Conservation (phyloP, 2,113 vertebrate species). For the Seriola rivoliana region DNA sequence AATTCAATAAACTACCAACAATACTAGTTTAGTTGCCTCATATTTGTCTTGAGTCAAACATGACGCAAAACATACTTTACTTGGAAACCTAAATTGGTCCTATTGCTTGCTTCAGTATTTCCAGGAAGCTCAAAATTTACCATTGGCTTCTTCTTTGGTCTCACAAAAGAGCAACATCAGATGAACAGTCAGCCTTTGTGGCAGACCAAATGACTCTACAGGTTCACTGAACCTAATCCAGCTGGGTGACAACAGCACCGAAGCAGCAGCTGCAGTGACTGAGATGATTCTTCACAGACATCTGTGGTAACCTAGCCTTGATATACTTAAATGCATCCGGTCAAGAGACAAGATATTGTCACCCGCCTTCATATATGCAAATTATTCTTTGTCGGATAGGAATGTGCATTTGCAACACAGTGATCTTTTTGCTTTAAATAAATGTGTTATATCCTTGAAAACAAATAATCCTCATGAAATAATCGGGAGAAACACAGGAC, state of each 20-base stretch:
- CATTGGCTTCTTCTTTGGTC: background rate
- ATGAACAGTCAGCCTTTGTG: background rate
- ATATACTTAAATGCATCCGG: background rate
- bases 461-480: background rate
- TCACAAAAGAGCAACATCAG: background rate
- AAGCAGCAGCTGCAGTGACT: background rate
- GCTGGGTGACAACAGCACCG: background rate
- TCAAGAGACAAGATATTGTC: background rate
- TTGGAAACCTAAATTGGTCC: background rate
- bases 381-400: background rate
- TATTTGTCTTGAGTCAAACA: background rate
- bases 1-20: no score
- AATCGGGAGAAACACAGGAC: background rate
- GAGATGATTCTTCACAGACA: background rate
- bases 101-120: background rate
- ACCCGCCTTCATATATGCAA: background rate
- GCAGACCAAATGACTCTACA: background rate
- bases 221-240: background rate
- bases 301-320: background rate
- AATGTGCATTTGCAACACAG: background rate
- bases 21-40: background rate
- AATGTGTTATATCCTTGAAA: background rate
- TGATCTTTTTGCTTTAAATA: background rate
- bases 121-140: background rate
- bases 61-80: background rate